phyloP scores from a whole-genome alignment of 2,113 vertebrate genomes.

The Vulpes vulpes region DNA sequence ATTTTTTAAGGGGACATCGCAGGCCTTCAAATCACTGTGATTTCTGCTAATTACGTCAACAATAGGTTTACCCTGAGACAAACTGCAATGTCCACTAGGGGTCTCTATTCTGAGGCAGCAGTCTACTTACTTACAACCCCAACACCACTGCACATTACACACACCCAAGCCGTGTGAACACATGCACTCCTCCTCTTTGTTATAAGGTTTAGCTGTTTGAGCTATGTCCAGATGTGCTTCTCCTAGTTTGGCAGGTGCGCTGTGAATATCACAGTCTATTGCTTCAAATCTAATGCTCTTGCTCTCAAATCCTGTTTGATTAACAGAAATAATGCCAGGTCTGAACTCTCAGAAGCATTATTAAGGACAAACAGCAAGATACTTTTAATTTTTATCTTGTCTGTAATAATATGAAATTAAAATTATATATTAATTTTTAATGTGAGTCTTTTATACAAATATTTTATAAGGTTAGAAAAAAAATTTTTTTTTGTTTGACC shows the following conservation, averaged over 20 bases:
- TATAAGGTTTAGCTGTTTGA: constrained; percentile 24
- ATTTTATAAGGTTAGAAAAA: constrained; percentile 22
- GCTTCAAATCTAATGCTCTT: neutral
- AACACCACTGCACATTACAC: neutral
- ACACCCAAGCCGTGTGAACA: neutral
- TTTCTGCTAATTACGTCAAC: neutral
- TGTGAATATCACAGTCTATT: neutral
- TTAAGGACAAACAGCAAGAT: constrained; percentile 23
- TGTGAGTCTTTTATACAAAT: neutral
- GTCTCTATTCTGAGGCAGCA: constrained; percentile 51
- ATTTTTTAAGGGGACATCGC: neutral
- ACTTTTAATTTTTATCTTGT: neutral
- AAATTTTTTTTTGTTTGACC: neutral
- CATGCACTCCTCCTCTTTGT: constrained; percentile 41
- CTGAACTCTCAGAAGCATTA: constrained; percentile 32
- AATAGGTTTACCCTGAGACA: neutral
- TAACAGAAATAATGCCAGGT: neutral
- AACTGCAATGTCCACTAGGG: constrained; percentile 59
- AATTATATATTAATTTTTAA: neutral
- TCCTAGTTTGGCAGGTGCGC: neutral
- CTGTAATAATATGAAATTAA: constrained; percentile 29
- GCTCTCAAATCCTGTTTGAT: neutral
- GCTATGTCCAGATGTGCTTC: constrained; percentile 18
- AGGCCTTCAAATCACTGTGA: neutral
- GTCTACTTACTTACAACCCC: neutral